phyloP scores from a whole-genome alignment of 1,140 invertebrate genomes.

The Popillia japonica region DNA sequence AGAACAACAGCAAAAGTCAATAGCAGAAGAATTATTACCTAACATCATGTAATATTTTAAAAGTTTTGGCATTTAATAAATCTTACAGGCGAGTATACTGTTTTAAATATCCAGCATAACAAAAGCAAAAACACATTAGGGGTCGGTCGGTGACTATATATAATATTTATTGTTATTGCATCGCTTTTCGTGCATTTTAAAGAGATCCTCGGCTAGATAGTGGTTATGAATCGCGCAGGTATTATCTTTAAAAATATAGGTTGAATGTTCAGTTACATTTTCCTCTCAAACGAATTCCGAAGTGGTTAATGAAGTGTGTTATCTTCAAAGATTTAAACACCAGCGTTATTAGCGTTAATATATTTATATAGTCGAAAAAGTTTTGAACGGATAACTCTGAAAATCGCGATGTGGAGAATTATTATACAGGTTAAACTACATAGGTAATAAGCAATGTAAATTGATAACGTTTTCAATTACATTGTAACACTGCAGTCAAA shows the following conservation, averaged over 20 bases:
- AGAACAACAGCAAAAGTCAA: too few species aligned
- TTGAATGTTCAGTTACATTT: constrained; percentile 10
- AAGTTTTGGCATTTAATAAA: too few species aligned
- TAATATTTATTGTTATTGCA: constrained; percentile 2
- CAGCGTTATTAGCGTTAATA: constrained; percentile 12
- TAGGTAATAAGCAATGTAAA: background rate
- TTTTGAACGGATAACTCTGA: constrained; percentile 17
- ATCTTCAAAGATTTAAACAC: constrained; percentile 34
- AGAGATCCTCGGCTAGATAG: background rate
- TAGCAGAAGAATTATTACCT: too few species aligned
- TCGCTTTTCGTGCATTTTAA: background rate
- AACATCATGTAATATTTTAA: too few species aligned
- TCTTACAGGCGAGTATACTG: too few species aligned
- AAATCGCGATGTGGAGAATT: background rate
- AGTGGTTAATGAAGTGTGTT: constrained; percentile 20
- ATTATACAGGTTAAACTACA: background rate
- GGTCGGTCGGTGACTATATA: too few species aligned
- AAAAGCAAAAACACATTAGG: too few species aligned
- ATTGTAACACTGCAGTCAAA: too few species aligned
- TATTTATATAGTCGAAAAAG: background rate
- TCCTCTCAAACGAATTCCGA: constrained; percentile 15
- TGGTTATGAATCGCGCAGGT: background rate
- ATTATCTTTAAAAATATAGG: constrained; percentile 13
- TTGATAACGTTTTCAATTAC: too few species aligned
- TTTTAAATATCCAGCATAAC: too few species aligned